Conservation (phyloP, 2,888 invertebrate species). For the Habroteleia sp. region DNA sequence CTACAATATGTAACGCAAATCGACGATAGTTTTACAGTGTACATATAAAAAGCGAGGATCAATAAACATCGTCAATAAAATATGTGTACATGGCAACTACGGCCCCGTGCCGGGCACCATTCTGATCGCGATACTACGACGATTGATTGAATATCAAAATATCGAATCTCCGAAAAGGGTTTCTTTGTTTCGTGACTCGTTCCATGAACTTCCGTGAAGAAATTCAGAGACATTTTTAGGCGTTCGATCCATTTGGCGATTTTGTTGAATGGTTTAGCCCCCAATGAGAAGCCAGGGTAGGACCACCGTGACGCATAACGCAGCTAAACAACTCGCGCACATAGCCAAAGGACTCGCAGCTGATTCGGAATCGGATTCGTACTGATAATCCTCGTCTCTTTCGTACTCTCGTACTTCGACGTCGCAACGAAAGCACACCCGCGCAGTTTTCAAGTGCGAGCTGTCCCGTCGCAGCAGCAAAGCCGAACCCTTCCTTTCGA, state of each 20-base stretch:
- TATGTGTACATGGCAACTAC: background rate
- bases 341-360: slow-evolving; percentile 80
- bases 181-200: slow-evolving; percentile 8
- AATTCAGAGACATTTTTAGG: slow-evolving; percentile 43
- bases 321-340: slow-evolving; percentile 82
- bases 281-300: slow-evolving; percentile 82
- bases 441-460: slow-evolving; percentile 72
- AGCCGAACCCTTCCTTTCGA: slow-evolving; percentile 77
- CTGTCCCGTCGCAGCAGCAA: slow-evolving; percentile 76
- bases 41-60: background rate
- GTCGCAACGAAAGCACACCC: slow-evolving; percentile 83
- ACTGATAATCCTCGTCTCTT: slow-evolving; percentile 81
- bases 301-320: slow-evolving; percentile 82
- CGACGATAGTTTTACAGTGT: background rate
- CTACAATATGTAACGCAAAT: background rate
- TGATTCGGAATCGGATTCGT: slow-evolving; percentile 76
- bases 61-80: background rate
- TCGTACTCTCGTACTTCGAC: slow-evolving; percentile 83
- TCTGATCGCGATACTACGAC: background rate
- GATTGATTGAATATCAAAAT: slow-evolving; percentile 44
- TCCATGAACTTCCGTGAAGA: slow-evolving; percentile 16
- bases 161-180: slow-evolving; percentile 30
- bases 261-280: slow-evolving; percentile 5
- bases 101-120: slow-evolving; percentile 1
- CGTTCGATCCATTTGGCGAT: slow-evolving; percentile 6